A percentile compares a stretch with the other conserved stretches of the same genome.
These are phyloP conservation scores for Drosophila melanosoma DNA, from an alignment of 2,888 invertebrate genomes.

Conservation along the genomic window DNA sequence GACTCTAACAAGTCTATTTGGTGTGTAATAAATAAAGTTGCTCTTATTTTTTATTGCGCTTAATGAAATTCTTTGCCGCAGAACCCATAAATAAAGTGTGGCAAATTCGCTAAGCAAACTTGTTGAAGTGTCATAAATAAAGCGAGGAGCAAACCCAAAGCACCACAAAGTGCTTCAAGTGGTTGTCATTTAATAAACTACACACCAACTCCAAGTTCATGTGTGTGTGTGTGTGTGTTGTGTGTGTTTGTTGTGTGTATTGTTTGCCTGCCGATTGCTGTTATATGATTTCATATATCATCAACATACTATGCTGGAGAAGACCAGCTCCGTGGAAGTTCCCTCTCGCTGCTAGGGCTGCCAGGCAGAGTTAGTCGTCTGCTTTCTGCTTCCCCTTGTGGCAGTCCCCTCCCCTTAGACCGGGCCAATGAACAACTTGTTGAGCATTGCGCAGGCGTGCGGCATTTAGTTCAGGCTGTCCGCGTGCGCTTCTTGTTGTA, in stretches of 20 bases:
- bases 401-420: neutral
- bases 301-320: constrained; percentile 55
- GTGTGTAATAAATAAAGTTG: constrained; percentile 33
- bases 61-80: constrained; percentile 35
- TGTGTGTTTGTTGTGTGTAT: constrained; percentile 31
- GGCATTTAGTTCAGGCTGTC: constrained; percentile 81
- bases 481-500: constrained; percentile 60
- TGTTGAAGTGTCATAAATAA: constrained; percentile 77
- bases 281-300: constrained; percentile 82
- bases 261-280: constrained; percentile 70
- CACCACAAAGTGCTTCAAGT: constrained; percentile 48
- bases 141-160: constrained; percentile 31
- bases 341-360: constrained; percentile 9
- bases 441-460: constrained; percentile 80
- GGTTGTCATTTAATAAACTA: constrained; percentile 79
- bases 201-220: constrained; percentile 47
- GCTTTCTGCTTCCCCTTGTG: neutral
- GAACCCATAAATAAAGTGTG: constrained; percentile 73
- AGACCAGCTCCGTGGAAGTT: constrained; percentile 18
- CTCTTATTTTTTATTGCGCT: constrained; percentile 51
- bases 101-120: constrained; percentile 79
- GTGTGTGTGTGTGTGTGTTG: constrained; percentile 18
- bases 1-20: constrained; percentile 9
- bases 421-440: constrained; percentile 41
- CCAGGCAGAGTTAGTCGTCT: neutral